phyloP scores from a whole-genome alignment of 2,888 invertebrate species.

The Tinea trinotella region DNA sequence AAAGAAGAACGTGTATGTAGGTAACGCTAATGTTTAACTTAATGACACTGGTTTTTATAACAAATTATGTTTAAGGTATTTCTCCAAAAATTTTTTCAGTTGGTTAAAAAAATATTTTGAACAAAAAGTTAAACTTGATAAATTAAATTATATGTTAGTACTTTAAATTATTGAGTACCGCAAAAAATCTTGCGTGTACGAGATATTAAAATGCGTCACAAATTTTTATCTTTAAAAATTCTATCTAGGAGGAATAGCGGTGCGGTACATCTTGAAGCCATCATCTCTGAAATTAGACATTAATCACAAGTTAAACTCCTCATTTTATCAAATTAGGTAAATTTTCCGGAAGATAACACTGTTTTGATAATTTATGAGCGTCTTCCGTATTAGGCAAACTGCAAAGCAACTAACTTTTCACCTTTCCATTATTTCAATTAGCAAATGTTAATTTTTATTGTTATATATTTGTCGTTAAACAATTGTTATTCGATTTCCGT shows the following conservation, averaged over 20 bases:
- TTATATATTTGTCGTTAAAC: too few relatives aligned
- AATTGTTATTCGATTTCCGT: too few relatives aligned
- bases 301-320: constrained; percentile 3
- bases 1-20: not conserved
- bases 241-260: constrained; percentile 44
- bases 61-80: not conserved
- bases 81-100: not conserved
- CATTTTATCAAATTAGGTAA: not conserved
- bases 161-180: constrained; percentile 10
- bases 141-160: not conserved
- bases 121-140: not conserved
- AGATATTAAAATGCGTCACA: constrained; percentile 47
- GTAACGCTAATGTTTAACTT: not conserved
- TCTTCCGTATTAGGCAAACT: too few relatives aligned
- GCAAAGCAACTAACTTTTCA: too few relatives aligned
- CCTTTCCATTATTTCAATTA: too few relatives aligned
- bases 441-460: too few relatives aligned
- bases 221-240: constrained; percentile 47
- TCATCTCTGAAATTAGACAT: constrained; percentile 31
- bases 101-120: constrained; percentile 14
- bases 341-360: constrained; percentile 1
- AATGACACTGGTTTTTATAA: not conserved
- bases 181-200: not conserved
- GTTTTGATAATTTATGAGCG: constrained; percentile 36
- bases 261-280: constrained; percentile 52